phyloP scores from a whole-genome alignment of 2,888 invertebrate species.

The Zele albiditarsus region DNA sequence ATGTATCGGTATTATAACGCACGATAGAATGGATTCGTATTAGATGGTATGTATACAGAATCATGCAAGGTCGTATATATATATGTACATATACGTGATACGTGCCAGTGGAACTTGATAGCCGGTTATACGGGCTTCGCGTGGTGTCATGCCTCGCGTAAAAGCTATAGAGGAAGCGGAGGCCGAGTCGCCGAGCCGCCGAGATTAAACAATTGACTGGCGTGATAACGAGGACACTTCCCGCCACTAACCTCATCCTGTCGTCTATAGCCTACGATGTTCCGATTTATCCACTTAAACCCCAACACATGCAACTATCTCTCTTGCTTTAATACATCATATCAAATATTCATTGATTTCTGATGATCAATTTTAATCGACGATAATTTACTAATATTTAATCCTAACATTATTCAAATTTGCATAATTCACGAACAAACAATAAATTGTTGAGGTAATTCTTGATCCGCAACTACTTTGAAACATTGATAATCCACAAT shows the following conservation, averaged over 20 bases:
- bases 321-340: slow-evolving; percentile 52
- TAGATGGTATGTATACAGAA: not conserved
- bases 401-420: not conserved
- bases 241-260: slow-evolving; percentile 69
- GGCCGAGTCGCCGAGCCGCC: slow-evolving; percentile 50
- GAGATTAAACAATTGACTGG: slow-evolving; percentile 71
- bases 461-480: not conserved
- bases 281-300: slow-evolving; percentile 49
- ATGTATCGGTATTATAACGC: not conserved
- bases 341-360: not conserved
- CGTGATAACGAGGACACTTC: slow-evolving; percentile 71
- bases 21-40: not conserved
- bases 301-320: slow-evolving; percentile 50
- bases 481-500: not conserved
- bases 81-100: slow-evolving; percentile 42
- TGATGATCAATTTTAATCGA: not conserved
- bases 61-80: slow-evolving; percentile 23
- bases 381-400: not conserved
- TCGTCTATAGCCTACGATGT: slow-evolving; percentile 50
- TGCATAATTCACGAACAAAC: not conserved
- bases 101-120: slow-evolving; percentile 56
- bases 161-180: slow-evolving; percentile 36
- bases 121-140: slow-evolving; percentile 56
- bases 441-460: not conserved
- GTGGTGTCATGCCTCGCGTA: slow-evolving; percentile 51